Base-by-base conservation (phyloP, 2,888 invertebrate species). In the Azorinus chamasolen region DNA sequence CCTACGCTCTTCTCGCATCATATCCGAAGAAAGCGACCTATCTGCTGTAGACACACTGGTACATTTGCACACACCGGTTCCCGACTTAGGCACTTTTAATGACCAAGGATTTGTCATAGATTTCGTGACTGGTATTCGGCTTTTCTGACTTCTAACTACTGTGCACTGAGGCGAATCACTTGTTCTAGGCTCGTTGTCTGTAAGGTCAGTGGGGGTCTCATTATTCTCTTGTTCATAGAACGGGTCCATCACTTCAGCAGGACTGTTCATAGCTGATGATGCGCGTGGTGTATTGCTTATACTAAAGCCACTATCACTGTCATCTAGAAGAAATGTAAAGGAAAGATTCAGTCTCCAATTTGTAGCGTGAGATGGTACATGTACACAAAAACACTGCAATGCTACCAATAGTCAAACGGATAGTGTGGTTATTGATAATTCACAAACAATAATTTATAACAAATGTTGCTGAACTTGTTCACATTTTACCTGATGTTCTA, bases 301-400 rank as follows among this genome's bases (percentile, higher is more conserved):
- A 63, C 87, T 87, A 37, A 87, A 79, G 0, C 88, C 88, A 68
- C 88, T 89, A 66, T 89, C 88, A 64, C 85, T 87, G 68, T 89
- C 89, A 72, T 89, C 89, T 87, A 79, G 14, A 74, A 71, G 5
- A 74, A 54, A 41, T 5, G 48, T 8, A 18, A 53, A 53, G 24
- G 12, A 10, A 14, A 14, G 12, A 24, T 8, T 10, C n/a, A 45
- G 48, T 61, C 10, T 20, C n/a, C n/a, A n/a, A 51, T 51, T 20
- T 6, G 20, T 6, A 20, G 3, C n/a, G 39, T 16, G 14, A 37
- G 12, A 37, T n/a, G 6, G 18, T 41, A 41, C 4, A 61, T 22
- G n/a, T 8, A 61, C 14, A 27, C 6, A 39, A 22, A n/a, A 51
- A 18, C 39, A 50, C n/a, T n/a, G n/a, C n/a, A n/a, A n/a, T n/a